These are phyloP conservation scores for Pipistrellus nathusii DNA, from an alignment of 2,797 vertebrate genomes.

Conservation along the genomic window DNA sequence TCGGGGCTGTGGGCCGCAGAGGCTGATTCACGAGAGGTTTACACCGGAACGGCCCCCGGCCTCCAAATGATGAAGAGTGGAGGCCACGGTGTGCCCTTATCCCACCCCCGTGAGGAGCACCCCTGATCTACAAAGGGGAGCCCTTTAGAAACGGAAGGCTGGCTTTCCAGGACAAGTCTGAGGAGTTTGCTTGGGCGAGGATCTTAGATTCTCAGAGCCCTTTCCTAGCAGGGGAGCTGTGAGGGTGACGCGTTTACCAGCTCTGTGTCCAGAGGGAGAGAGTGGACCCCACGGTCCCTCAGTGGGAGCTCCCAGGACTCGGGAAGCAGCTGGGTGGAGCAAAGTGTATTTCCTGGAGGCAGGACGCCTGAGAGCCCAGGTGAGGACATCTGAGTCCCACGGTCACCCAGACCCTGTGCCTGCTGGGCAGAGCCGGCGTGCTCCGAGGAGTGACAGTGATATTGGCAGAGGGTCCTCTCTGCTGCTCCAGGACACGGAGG, in stretches of 20 bases:
- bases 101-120: background rate
- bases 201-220: background rate
- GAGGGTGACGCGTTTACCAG: background rate
- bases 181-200: background rate
- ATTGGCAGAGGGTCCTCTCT: background rate
- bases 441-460: background rate
- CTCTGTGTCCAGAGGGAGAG: background rate
- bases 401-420: background rate
- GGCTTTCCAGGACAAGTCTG: background rate
- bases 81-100: background rate
- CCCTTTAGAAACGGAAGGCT: background rate
- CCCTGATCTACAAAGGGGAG: background rate
- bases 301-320: background rate
- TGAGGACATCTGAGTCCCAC: background rate
- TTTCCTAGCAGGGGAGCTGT: background rate
- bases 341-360: background rate
- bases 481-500: rapidly evolving
- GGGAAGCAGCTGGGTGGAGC: background rate
- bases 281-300: background rate
- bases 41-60: background rate
- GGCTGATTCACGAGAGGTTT: background rate
- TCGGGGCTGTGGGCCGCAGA: background rate
- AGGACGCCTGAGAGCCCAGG: background rate
- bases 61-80: background rate
- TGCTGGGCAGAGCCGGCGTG: background rate